These are phyloP conservation scores for Panthera tigris DNA, from an alignment of 2,113 vertebrate genomes.

Conservation along the genomic window DNA sequence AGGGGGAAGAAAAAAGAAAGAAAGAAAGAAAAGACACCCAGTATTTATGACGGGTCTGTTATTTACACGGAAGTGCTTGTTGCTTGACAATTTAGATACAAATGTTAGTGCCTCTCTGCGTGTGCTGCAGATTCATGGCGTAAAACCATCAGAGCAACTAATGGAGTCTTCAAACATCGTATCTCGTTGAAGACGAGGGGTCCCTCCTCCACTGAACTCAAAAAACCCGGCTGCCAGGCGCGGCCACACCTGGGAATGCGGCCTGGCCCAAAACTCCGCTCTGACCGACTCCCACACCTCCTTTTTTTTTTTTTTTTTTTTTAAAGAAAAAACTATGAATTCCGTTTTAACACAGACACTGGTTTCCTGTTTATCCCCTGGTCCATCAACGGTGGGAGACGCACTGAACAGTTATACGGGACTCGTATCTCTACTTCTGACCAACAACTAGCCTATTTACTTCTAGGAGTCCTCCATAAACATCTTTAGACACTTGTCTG, in stretches of 20 bases:
- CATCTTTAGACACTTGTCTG: neutral
- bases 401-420: neutral
- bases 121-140: conserved; percentile 65
- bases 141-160: conserved; percentile 79
- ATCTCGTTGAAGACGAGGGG: conserved; percentile 77
- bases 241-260: neutral
- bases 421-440: neutral
- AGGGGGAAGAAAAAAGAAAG: neutral
- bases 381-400: fast-evolving
- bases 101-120: conserved; percentile 76
- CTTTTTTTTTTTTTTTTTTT: neutral
- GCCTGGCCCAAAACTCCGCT: neutral
- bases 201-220: neutral
- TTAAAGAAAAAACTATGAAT: neutral
- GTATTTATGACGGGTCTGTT: conserved; percentile 55
- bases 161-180: conserved; percentile 77
- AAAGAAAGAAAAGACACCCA: neutral
- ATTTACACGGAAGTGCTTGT: conserved; percentile 78
- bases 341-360: neutral
- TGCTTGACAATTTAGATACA: conserved; percentile 80
- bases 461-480: neutral
- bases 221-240: fast-evolving
- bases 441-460: neutral
- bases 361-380: neutral
- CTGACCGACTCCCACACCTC: neutral